Conservation (phyloP, 2,888 invertebrate genomes). For the Sialis fuliginosa region DNA sequence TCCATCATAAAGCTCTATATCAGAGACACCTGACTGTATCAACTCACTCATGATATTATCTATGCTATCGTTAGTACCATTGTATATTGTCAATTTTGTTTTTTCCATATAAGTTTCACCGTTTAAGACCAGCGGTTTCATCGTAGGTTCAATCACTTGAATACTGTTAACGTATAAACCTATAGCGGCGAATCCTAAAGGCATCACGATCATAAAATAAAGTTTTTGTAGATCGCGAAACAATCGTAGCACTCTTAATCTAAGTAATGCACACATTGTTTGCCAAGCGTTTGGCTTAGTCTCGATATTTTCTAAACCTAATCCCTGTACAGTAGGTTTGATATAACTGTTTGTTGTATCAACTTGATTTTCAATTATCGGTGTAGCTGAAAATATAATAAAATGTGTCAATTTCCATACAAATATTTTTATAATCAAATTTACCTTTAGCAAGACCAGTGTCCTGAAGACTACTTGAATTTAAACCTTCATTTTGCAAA, state of each 20-base stretch:
- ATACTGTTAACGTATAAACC: constrained; percentile 43
- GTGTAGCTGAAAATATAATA: constrained; percentile 8
- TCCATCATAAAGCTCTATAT: constrained; percentile 39
- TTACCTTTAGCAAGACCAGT: constrained; percentile 16
- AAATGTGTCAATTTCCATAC: constrained; percentile 4
- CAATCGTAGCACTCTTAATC: constrained; percentile 44
- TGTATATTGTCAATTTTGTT: constrained; percentile 42
- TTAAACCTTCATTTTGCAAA: constrained; percentile 33
- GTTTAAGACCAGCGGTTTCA: constrained; percentile 42
- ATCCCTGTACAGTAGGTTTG: constrained; percentile 33
- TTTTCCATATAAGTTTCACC: constrained; percentile 39
- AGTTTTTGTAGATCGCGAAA: constrained; percentile 52
- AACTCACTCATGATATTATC: constrained; percentile 21
- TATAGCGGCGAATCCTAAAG: constrained; percentile 46
- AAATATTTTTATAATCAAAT: constrained; percentile 3
- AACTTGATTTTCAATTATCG: constrained; percentile 5
- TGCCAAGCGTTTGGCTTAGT: constrained; percentile 42
- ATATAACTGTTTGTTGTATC: constrained; percentile 10
- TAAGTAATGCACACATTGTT: constrained; percentile 46
- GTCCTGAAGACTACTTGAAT: constrained; percentile 14
- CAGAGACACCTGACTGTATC: constrained; percentile 19
- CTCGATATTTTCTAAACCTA: constrained; percentile 43
- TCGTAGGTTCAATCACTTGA: constrained; percentile 41
- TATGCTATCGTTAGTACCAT: constrained; percentile 26
- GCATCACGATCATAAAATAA: constrained; percentile 56